phyloP scores from a whole-genome alignment of 35 echinoderm and acorn worm species.

The Strongylocentrotus purpuratus region DNA sequence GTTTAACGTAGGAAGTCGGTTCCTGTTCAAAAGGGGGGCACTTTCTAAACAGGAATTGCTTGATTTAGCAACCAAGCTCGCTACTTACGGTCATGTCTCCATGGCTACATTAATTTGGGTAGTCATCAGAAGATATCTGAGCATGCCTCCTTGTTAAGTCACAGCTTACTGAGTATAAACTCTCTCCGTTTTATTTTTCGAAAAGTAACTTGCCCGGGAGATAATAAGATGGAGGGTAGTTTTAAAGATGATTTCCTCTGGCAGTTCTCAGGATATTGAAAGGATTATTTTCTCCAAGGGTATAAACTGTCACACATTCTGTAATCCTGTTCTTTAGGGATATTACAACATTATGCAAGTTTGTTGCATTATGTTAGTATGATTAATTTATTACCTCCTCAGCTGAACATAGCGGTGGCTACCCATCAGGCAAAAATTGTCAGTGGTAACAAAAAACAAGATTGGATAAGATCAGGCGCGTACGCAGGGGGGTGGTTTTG shows the following conservation, averaged over 20 bases:
- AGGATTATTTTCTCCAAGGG: neutral
- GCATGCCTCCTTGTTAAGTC: neutral
- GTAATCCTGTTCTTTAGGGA: neutral
- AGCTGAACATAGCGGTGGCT: neutral
- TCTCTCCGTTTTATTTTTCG: neutral
- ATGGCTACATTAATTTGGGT: neutral
- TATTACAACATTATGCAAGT: neutral
- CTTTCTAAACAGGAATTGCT: neutral
- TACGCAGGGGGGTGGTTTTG: too few relatives aligned
- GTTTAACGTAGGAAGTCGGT: neutral
- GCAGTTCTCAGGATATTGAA: neutral
- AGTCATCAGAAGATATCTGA: neutral
- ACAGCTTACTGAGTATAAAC: neutral
- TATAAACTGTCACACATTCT: neutral
- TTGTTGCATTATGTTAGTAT: neutral
- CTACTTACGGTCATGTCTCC: neutral
- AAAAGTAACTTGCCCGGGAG: neutral
- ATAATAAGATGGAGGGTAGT: conserved; percentile 5
- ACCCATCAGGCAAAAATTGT: neutral
- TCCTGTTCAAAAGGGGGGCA: neutral
- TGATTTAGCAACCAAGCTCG: conserved; percentile 1
- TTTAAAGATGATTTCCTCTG: neutral
- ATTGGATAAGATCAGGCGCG: too few relatives aligned
- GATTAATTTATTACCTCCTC: neutral
- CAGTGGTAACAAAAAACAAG: too few relatives aligned